Evolutionary conservation across 30 jellyfish, hydroid and myxozoan species (phyloP).

Genomic region (Turritopsis dohrnii): DNA sequence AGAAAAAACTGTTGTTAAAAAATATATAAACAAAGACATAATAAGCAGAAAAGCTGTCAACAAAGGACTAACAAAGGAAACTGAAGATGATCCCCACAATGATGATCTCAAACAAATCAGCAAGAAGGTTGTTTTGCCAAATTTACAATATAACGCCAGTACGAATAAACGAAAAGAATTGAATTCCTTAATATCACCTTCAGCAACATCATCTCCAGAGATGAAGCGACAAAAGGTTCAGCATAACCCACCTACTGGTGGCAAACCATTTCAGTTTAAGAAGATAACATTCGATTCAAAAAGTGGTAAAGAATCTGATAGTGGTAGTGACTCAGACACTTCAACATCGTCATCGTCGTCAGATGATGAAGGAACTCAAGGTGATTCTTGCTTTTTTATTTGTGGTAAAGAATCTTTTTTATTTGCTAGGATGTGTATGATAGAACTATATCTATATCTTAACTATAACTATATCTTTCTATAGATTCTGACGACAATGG

Average conservation of each 20-base stretch:
- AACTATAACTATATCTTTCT: too few species aligned
- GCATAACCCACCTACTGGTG: slow-evolving; percentile 14
- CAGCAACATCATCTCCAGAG: neutral
- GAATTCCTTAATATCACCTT: neutral
- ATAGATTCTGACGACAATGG: neutral
- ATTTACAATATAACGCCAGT: neutral
- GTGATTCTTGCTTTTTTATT: slow-evolving; percentile 1
- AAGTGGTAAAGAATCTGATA: slow-evolving; percentile 4
- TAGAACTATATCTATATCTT: too few species aligned
- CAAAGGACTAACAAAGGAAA: neutral
- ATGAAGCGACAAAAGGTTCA: neutral
- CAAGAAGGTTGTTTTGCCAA: neutral
- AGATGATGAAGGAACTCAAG: slow-evolving; percentile 7
- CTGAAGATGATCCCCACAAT: neutral
- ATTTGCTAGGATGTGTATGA: too few species aligned
- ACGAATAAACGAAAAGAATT: neutral
- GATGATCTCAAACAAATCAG: neutral
- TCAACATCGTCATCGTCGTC: slow-evolving; percentile 7
- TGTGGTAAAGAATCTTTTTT: too few species aligned
- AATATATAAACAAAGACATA: neutral
- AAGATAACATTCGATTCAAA: slow-evolving; percentile 25
- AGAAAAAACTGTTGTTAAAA: neutral
- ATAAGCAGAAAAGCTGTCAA: slow-evolving; percentile 1
- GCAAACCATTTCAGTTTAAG: slow-evolving; percentile 29
- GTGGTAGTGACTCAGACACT: slow-evolving; percentile 21